A percentile compares a stretch with the other conserved stretches of the same genome.
Conservation (phyloP, 2,797 vertebrate genomes). For the Gadopsis marmoratus region DNA sequence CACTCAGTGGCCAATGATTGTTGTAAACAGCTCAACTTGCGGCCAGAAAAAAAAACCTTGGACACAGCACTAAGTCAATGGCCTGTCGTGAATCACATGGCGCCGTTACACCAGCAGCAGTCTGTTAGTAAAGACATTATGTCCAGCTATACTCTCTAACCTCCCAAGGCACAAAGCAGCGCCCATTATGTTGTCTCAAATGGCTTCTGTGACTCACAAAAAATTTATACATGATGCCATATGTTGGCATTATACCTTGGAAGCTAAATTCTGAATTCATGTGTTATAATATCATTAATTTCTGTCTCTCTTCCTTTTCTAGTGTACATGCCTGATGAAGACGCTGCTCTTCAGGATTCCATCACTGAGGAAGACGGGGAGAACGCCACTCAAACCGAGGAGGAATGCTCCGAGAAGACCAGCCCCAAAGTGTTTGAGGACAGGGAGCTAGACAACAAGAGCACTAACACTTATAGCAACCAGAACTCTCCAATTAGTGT, state of each 20-base stretch:
- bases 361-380: constrained; percentile 91
- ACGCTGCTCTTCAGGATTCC: constrained; percentile 87
- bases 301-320: constrained; percentile 42
- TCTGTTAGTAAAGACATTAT: constrained; percentile 74
- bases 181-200: constrained; percentile 39
- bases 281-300: constrained; percentile 37
- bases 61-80: constrained; percentile 82
- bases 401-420: constrained; percentile 91
- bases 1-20: constrained; percentile 79
- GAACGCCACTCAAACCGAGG: constrained; percentile 90
- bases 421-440: constrained; percentile 93
- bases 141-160: constrained; percentile 50
- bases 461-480: constrained; percentile 91
- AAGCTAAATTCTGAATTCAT: background rate
- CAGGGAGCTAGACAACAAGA: constrained; percentile 91
- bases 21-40: constrained; percentile 84
- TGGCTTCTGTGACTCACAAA: constrained; percentile 22
- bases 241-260: background rate
- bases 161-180: constrained; percentile 49
- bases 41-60: constrained; percentile 74
- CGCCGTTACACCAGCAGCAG: constrained; percentile 71
- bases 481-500: constrained; percentile 97
- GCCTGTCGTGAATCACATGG: constrained; percentile 79
- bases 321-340: constrained; percentile 97
- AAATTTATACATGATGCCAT: background rate